Conservation (phyloP, 2,113 vertebrate genomes). For the Xenopus tropicalis region DNA sequence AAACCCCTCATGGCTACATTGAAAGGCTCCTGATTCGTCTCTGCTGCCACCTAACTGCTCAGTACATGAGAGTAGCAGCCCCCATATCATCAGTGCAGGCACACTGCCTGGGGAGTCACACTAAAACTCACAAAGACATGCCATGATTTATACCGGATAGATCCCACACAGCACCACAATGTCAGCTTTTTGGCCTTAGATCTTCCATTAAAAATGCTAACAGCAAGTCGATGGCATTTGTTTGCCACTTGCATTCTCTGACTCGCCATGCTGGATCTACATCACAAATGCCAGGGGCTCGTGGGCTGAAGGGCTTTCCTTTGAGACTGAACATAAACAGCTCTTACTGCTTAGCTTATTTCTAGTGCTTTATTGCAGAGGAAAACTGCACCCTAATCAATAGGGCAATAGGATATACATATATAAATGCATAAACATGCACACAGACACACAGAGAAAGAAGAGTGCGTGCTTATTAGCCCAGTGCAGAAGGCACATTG, state of each 20-base stretch:
- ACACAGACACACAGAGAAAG: not conserved
- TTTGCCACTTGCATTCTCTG: conserved; percentile 5
- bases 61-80: not conserved
- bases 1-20: conserved; percentile 1
- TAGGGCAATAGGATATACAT: no score
- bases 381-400: no score
- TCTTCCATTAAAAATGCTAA: conserved; percentile 17
- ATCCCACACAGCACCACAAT: no score
- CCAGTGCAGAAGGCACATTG: not conserved
- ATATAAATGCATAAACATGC: no score
- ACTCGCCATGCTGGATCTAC: conserved; percentile 3
- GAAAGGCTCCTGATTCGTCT: conserved; percentile 1
- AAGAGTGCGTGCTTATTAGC: not conserved
- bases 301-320: not conserved
- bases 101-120: conserved; percentile 1
- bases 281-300: not conserved
- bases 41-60: conserved; percentile 18
- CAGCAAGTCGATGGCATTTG: not conserved
- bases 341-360: not conserved
- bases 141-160: not conserved
- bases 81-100: not conserved
- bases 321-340: not conserved
- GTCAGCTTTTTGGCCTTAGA: no score
- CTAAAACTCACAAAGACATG: not conserved
- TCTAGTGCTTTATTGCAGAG: not conserved